Percentiles rank a stretch among this genome's conserved stretches.
These are phyloP conservation scores for Lycopodina hypogea DNA, from an alignment of 37 sponge, comb jelly and placozoan genomes.

Conservation along the genomic window DNA sequence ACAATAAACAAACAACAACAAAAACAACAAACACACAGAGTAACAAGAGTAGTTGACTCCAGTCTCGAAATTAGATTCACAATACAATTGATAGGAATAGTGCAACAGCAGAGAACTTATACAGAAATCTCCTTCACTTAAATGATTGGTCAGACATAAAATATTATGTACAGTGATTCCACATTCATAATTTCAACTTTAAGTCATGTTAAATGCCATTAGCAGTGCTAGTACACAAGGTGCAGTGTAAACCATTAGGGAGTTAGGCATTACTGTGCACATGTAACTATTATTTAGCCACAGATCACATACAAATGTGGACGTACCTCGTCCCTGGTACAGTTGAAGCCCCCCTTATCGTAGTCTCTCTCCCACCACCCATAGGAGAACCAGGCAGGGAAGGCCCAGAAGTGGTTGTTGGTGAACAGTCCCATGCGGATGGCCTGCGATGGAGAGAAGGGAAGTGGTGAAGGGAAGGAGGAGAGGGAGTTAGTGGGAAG, in stretches of 20 bases:
- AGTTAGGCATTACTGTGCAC: neutral
- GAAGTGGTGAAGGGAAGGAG: neutral
- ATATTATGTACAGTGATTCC: neutral
- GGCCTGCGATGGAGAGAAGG: slow-evolving; percentile 24
- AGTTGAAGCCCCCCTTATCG: neutral
- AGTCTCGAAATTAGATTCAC: too few relatives aligned
- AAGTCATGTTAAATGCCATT: too few relatives aligned
- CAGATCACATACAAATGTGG: neutral
- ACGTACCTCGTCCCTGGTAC: neutral
- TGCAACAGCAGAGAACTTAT: too few relatives aligned
- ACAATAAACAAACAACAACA: neutral
- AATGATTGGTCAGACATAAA: neutral
- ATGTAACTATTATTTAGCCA: too few relatives aligned
- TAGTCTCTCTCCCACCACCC: slow-evolving; percentile 43
- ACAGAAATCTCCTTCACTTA: too few relatives aligned
- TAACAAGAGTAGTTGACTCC: too few relatives aligned
- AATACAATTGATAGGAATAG: too few relatives aligned
- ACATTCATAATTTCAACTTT: too few relatives aligned
- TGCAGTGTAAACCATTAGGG: too few relatives aligned
- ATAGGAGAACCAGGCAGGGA: slow-evolving; percentile 48
- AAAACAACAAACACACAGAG: neutral
- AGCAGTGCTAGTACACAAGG: too few relatives aligned
- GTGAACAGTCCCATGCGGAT: slow-evolving; percentile 15
- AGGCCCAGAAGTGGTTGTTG: slow-evolving; percentile 60
- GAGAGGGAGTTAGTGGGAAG: neutral